These are phyloP conservation scores for Drosophila hydei DNA, from an alignment of 1,140 invertebrate species.

Conservation along the genomic window DNA sequence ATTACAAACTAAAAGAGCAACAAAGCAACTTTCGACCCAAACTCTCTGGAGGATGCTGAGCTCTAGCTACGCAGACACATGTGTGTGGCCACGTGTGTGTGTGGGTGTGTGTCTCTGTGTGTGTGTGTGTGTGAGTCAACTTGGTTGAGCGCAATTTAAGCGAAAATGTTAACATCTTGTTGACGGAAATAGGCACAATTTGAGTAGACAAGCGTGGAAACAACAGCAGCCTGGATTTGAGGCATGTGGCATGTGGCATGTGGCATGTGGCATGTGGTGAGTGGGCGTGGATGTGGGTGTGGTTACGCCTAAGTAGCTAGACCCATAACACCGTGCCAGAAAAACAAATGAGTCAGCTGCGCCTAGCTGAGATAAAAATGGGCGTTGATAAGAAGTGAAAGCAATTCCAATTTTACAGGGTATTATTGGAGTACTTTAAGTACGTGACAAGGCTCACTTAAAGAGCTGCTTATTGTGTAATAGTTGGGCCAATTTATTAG, in stretches of 20 bases:
- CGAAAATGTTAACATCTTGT: slow-evolving; percentile 82
- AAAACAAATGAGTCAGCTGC: slow-evolving; percentile 26
- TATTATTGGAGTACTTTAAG: neutral
- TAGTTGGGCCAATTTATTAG: too few relatives aligned
- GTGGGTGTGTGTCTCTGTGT: slow-evolving; percentile 12
- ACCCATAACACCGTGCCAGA: slow-evolving; percentile 12
- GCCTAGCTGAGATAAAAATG: slow-evolving; percentile 10
- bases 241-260: slow-evolving; percentile 11
- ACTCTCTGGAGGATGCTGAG: slow-evolving; percentile 10
- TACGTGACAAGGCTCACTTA: too few relatives aligned
- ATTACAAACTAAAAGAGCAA: slow-evolving; percentile 23
- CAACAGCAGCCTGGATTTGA: slow-evolving; percentile 38
- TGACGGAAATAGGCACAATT: slow-evolving; percentile 79
- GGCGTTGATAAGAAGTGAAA: neutral
- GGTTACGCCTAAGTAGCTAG: slow-evolving; percentile 31
- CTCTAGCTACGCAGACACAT: neutral
- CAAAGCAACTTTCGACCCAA: slow-evolving; percentile 17
- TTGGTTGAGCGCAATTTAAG: slow-evolving; percentile 65
- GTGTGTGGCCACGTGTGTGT: neutral
- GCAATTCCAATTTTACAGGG: neutral
- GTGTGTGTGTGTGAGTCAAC: slow-evolving; percentile 21
- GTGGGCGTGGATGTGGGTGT: slow-evolving; percentile 16
- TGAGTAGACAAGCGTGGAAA: slow-evolving; percentile 64
- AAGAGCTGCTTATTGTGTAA: too few relatives aligned
- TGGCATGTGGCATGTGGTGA: slow-evolving; percentile 7